phyloP scores from a whole-genome alignment of 2,888 invertebrate genomes.

The Drosophila quasianomalipes region DNA sequence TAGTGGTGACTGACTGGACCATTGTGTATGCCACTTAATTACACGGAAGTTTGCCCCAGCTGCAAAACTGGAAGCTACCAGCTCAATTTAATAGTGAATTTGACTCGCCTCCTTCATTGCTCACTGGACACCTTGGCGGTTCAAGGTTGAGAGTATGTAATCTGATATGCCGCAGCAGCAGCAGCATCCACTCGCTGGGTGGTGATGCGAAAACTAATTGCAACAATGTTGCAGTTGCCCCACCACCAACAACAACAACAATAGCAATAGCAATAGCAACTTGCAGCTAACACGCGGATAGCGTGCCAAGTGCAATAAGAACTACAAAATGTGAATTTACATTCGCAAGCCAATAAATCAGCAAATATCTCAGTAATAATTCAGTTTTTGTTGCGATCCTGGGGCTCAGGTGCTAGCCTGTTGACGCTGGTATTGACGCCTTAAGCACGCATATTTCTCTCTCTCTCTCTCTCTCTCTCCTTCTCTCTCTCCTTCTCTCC shows the following conservation, averaged over 20 bases:
- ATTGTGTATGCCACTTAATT: slow-evolving; percentile 83
- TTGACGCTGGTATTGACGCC: slow-evolving; percentile 83
- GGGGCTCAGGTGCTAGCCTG: slow-evolving; percentile 78
- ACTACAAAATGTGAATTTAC: slow-evolving; percentile 15
- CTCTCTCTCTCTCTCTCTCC: no score
- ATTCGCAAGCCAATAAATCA: slow-evolving; percentile 73
- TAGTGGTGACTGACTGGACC: slow-evolving; percentile 50
- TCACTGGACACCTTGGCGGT: slow-evolving; percentile 51
- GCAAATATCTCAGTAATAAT: slow-evolving; percentile 81
- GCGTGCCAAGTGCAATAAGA: slow-evolving; percentile 64
- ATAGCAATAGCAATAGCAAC: slow-evolving; percentile 35
- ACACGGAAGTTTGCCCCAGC: slow-evolving; percentile 81
- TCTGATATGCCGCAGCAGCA: slow-evolving; percentile 53
- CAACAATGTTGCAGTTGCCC: slow-evolving; percentile 61
- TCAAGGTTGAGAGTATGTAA: slow-evolving; percentile 73
- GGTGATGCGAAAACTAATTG: slow-evolving; percentile 80
- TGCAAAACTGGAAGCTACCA: slow-evolving; percentile 62
- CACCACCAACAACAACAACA: not conserved
- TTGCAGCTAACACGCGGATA: slow-evolving; percentile 67
- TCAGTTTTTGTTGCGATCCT: slow-evolving; percentile 52
- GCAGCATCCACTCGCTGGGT: slow-evolving; percentile 64
- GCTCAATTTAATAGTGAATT: slow-evolving; percentile 46
- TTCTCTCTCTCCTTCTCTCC: not conserved
- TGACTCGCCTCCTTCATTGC: not conserved
- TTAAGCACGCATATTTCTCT: slow-evolving; percentile 62